These are phyloP conservation scores for Sarotherodon lohbergeri DNA, from an alignment of 2,113 vertebrate species.

Conservation along the genomic window DNA sequence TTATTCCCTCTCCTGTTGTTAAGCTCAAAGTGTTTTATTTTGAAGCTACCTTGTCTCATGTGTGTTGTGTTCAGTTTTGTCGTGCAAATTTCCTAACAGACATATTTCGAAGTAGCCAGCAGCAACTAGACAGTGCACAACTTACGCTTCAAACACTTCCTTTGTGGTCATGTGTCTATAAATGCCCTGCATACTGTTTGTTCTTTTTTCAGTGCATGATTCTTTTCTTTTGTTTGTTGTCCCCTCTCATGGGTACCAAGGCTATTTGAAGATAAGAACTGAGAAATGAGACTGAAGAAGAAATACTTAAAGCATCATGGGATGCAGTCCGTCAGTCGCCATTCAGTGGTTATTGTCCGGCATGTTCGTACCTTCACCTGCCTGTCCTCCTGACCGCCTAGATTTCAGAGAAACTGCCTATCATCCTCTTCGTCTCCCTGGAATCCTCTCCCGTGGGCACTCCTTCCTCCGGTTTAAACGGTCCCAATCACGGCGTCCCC, in stretches of 20 bases:
- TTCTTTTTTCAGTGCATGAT: not conserved
- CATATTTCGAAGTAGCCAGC: not conserved
- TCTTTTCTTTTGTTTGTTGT: not conserved
- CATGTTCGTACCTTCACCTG: fast-evolving
- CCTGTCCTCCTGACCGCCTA: not conserved
- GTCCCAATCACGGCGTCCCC: fast-evolving
- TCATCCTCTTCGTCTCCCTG: fast-evolving
- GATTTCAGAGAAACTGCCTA: not conserved
- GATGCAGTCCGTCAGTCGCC: not conserved
- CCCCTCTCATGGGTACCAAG: not conserved
- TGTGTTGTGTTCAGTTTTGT: not conserved
- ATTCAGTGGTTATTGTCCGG: not conserved
- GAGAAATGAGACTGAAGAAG: not conserved
- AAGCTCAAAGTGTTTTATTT: not conserved
- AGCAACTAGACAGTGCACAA: not conserved
- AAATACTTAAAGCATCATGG: not conserved
- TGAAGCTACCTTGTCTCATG: too few relatives aligned
- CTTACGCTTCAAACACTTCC: not conserved
- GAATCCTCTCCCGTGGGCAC: fast-evolving
- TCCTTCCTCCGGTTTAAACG: fast-evolving
- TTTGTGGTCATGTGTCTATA: not conserved
- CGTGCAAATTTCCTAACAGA: not conserved
- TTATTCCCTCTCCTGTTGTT: not conserved
- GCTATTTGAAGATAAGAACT: not conserved
- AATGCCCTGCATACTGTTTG: not conserved